Evolutionary conservation across 2,113 vertebrate species (phyloP), one percentile per base, ranked within the genome.

Genomic region (Platichthys flesus): DNA sequence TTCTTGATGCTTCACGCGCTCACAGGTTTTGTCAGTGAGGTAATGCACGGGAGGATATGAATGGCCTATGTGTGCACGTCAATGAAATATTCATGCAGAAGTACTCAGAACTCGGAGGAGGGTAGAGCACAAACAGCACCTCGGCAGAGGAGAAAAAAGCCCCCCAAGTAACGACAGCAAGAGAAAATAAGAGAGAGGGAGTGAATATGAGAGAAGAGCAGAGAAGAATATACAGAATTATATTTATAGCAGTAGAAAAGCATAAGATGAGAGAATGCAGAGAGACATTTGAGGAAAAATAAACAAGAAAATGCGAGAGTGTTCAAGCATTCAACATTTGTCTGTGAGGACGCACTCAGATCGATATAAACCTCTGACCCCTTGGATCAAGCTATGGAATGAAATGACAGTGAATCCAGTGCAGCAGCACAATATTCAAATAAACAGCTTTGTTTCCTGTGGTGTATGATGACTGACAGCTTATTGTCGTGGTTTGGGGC

Each of bases 31-130:
- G 64, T 65, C 70, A 71, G 78, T 35, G 78, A 68, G 74, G 51
- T 77, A 83, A 88, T 72, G 82, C 74, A 81, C 78, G 51, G 59
- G 85, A 82, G 86, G 81, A 79, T 79, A 82, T 66, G 63, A 75
- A 79, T 49, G 28, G 70, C 59, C 69, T 78, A 28, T 62, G 83
- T 82, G 84, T 55, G 81, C 78, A 67, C 18, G 59, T 76, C 61
- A 28, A 86, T 91, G 72, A 92, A 93, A 91, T 91, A 92, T 93
- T 92, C 73, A 92, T 91, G 83, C 12, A 31, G 37, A 81, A 84
- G 78, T 88, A 87, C 84, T 90, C 85, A 84, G 84, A 90, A 70
- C 84, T 82, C 82, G 71, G 79, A 88, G 76, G 87, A 90, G 79
- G 80, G 74, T 28, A 81, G 84, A 81, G 76, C 81, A 84, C 83